phyloP scores from a whole-genome alignment of 2,888 invertebrate genomes.

The Melanostoma mellinum region DNA sequence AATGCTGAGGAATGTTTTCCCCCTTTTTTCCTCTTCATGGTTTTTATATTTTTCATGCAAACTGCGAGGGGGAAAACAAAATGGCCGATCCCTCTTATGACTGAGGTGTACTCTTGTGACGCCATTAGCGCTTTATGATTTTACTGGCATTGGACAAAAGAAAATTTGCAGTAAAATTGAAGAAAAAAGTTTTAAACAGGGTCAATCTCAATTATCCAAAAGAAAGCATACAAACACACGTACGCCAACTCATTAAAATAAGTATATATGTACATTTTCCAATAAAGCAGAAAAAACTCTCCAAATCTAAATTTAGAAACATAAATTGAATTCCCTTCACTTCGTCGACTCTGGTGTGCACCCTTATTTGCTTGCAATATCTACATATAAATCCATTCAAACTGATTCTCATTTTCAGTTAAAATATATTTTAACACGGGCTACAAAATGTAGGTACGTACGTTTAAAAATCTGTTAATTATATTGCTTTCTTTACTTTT shows the following conservation, averaged over 20 bases:
- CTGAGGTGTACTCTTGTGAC: slow-evolving; percentile 57
- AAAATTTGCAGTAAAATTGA: slow-evolving; percentile 10
- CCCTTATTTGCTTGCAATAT: slow-evolving; percentile 34
- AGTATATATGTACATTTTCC: too few relatives aligned
- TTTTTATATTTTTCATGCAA: slow-evolving; percentile 46
- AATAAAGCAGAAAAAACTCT: slow-evolving; percentile 18
- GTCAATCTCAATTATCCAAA: background rate
- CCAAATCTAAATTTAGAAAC: slow-evolving; percentile 56
- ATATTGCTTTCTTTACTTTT: slow-evolving; percentile 14
- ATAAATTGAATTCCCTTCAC: slow-evolving; percentile 21
- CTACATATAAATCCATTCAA: background rate
- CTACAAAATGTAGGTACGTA: slow-evolving; percentile 30
- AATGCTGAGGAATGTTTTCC: slow-evolving; percentile 52
- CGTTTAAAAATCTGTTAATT: slow-evolving; percentile 37
- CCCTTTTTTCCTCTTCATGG: slow-evolving; percentile 26
- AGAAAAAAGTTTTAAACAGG: background rate
- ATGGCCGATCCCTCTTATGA: slow-evolving; percentile 67
- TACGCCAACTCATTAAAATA: background rate
- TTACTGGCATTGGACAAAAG: slow-evolving; percentile 40
- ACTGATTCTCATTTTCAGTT: too few relatives aligned
- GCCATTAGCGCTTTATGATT: slow-evolving; percentile 70
- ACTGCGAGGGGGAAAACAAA: slow-evolving; percentile 63
- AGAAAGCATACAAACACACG: background rate
- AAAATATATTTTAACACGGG: too few relatives aligned
- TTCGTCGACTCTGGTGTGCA: slow-evolving; percentile 12